Conservation (phyloP, 1,140 invertebrate species). For the Bombus superbus region DNA sequence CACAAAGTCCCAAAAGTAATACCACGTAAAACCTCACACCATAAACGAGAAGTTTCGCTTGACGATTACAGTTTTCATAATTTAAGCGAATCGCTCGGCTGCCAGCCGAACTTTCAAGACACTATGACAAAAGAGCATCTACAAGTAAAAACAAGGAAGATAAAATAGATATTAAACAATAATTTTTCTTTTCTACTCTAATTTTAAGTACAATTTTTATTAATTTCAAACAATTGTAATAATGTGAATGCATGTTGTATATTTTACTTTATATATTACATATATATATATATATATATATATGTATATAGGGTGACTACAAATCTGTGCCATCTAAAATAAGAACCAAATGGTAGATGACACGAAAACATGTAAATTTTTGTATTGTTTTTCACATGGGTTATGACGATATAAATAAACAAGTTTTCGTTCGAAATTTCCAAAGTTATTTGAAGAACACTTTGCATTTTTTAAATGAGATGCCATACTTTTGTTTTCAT, state of each 20-base stretch:
- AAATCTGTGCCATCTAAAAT: too few species aligned
- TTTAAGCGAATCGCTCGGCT: slow-evolving; percentile 62
- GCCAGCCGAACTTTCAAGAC: slow-evolving; percentile 56
- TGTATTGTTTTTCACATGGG: neutral
- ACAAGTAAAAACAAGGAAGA: neutral
- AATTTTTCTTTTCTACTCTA: neutral
- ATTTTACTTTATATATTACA: neutral
- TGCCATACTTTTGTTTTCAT: too few species aligned
- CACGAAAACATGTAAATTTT: too few species aligned
- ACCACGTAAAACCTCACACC: slow-evolving; percentile 72
- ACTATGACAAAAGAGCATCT: slow-evolving; percentile 37
- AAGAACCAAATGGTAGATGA: too few species aligned
- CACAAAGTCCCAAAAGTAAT: slow-evolving; percentile 72
- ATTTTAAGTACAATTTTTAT: neutral
- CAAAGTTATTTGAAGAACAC: too few species aligned
- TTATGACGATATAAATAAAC: too few species aligned
- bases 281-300: too few species aligned
- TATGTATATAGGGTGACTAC: too few species aligned
- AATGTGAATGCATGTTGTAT: neutral
- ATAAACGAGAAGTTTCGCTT: slow-evolving; percentile 52
- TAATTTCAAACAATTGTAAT: neutral
- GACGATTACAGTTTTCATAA: slow-evolving; percentile 1
- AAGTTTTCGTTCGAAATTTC: too few species aligned
- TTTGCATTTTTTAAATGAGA: too few species aligned
- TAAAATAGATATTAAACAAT: neutral